Percentiles rank a stretch among this genome's conserved stretches.
These are phyloP conservation scores for Lampris incognitus DNA, from an alignment of 2,113 vertebrate genomes.

Conservation along the genomic window DNA sequence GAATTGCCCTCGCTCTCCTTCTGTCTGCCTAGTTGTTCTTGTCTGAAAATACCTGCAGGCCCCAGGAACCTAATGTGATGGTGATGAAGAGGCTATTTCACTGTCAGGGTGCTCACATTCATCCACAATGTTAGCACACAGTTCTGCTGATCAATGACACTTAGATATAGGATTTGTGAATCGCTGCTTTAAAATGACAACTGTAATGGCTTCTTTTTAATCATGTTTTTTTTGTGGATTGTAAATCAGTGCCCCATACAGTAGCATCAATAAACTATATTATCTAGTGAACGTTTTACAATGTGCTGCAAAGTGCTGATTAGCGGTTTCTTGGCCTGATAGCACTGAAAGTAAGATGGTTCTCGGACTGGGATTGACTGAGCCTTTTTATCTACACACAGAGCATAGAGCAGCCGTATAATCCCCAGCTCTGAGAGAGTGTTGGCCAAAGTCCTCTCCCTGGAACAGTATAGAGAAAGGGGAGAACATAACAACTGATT, in stretches of 20 bases:
- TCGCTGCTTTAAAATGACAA: not conserved
- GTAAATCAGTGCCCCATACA: not conserved
- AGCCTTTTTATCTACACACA: conserved; percentile 43
- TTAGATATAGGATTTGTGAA: conserved; percentile 20
- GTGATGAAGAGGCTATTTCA: no score
- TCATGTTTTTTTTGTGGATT: not conserved
- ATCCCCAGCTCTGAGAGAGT: conserved; percentile 30
- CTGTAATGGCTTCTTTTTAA: no score
- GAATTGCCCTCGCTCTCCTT: not conserved
- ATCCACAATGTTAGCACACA: no score
- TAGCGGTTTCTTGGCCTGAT: not conserved
- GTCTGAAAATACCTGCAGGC: no score
- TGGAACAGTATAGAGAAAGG: not conserved
- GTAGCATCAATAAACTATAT: not conserved
- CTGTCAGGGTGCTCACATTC: not conserved
- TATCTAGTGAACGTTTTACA: not conserved
- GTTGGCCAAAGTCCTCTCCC: conserved; percentile 39
- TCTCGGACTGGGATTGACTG: conserved; percentile 23
- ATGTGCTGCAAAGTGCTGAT: not conserved
- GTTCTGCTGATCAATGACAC: conserved; percentile 8
- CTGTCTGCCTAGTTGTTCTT: no score
- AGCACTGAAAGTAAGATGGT: conserved; percentile 21
- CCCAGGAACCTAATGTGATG: no score
- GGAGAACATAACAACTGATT: conserved; percentile 30
- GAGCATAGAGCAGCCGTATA: conserved; percentile 40